Evolutionary conservation across 2,113 vertebrate species (phyloP).

Genomic region (Recurvirostra avosetta): DNA sequence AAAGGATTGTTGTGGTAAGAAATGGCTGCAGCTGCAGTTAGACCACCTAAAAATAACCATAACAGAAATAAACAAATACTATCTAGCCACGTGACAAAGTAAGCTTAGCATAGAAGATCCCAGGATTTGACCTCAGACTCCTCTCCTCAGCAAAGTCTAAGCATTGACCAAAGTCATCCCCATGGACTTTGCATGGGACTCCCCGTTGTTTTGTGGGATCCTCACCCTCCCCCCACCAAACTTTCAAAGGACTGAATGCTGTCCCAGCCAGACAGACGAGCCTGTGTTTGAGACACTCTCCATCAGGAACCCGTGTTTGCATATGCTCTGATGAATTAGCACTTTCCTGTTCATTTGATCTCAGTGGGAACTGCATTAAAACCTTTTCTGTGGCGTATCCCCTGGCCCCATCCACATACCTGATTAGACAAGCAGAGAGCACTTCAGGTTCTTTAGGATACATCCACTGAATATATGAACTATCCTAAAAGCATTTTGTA

Average conservation of each 20-base stretch:
- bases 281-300: no score
- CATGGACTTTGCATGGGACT: not conserved
- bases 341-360: not conserved
- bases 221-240: no score
- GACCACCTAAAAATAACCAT: conserved; percentile 6
- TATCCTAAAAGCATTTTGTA: not conserved
- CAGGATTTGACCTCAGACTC: not conserved
- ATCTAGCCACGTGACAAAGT: not conserved
- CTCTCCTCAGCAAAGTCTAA: not conserved
- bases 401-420: not conserved
- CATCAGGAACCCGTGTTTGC: no score
- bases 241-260: no score
- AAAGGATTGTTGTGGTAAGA: not conserved
- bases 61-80: not conserved
- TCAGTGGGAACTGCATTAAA: not conserved
- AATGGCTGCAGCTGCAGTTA: not conserved
- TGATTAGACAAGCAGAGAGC: not conserved
- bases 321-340: not conserved
- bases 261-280: no score
- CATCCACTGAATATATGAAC: not conserved
- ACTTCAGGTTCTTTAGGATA: not conserved
- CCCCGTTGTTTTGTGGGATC: not conserved
- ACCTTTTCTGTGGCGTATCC: not conserved
- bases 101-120: not conserved
- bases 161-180: not conserved